Evolutionary conservation across 2,888 invertebrate genomes (phyloP), one percentile per base, ranked within the genome.

Genomic region (Ormyrus nitidulus): DNA sequence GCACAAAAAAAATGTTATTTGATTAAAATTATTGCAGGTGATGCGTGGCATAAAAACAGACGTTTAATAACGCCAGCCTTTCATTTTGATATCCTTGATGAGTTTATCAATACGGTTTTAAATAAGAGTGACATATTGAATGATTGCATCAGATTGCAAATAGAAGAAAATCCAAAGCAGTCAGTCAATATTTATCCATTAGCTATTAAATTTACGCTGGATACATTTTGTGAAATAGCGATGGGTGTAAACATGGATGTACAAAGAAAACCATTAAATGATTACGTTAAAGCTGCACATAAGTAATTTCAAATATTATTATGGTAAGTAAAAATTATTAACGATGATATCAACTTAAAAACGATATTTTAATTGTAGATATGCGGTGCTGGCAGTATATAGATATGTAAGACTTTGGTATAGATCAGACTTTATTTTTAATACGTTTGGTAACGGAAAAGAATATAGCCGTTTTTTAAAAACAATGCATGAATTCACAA

Each of bases 191-290:
- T 93, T 62, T 93, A 92, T 82, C 89, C 90, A 0, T 88, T 91
- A 79, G 85, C 91, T n/a, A 91, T 90, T 76, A 91, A 92, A 76
- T 91, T 91, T 5, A 92, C 92, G 0, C 83, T 92, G 74, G 92
- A 92, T 83, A 88, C 92, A 5, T 91, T 92, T 74, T 92, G 92
- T 79, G 94, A 94, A 86, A 94, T 94, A 5, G 94, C 94, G 0
- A 94, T 95, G 94, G 94, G 94, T 0, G 91, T 92, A 2, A 87
- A 91, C 72, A 89, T 94, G 7, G 90, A 92, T 84, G 91, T 92
- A 7, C 92, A 92, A 86, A 90, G 91, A 53, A 88, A 92, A 56
- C 83, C 84, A 6, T 90, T 92, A 46, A 91, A 91, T 0, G 91
- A 91, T n/a, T 91, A 94, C 83, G 92, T 92, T 0, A 87, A 89